Conservation (phyloP, 2,888 invertebrate genomes). For the Lydus trimaculatus region DNA sequence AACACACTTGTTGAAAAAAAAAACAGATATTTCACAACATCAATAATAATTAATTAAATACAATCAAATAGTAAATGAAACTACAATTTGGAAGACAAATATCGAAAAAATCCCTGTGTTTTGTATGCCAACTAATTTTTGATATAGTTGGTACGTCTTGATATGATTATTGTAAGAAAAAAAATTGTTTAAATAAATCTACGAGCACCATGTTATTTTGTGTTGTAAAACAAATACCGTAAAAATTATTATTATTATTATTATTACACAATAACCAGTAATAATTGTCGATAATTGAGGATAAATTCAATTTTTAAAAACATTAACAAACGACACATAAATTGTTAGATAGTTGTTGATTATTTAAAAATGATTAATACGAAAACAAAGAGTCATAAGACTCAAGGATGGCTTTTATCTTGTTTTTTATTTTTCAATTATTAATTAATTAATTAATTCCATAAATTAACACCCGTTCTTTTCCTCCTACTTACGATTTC, state of each 20-base stretch:
- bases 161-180: constrained; percentile 26
- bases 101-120: not conserved
- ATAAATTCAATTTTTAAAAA: not conserved
- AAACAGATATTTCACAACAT: not conserved
- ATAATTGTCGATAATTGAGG: not conserved
- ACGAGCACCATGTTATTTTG: not conserved
- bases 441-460: no score
- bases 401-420: constrained; percentile 13
- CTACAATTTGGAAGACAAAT: not conserved
- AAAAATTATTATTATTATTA: not conserved
- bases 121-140: constrained; percentile 14
- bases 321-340: not conserved
- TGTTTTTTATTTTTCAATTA: constrained; percentile 18
- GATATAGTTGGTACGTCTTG: constrained; percentile 33
- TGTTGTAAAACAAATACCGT: not conserved
- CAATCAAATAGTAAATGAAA: not conserved
- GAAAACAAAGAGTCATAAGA: not conserved
- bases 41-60: not conserved
- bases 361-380: not conserved
- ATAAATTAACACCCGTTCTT: not conserved
- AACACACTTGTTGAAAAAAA: not conserved
- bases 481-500: not conserved
- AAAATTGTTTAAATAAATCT: not conserved
- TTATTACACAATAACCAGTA: not conserved
- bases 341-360: not conserved